These are phyloP conservation scores for Hyaena hyaena DNA, from an alignment of 2,113 vertebrate species.

Conservation along the genomic window DNA sequence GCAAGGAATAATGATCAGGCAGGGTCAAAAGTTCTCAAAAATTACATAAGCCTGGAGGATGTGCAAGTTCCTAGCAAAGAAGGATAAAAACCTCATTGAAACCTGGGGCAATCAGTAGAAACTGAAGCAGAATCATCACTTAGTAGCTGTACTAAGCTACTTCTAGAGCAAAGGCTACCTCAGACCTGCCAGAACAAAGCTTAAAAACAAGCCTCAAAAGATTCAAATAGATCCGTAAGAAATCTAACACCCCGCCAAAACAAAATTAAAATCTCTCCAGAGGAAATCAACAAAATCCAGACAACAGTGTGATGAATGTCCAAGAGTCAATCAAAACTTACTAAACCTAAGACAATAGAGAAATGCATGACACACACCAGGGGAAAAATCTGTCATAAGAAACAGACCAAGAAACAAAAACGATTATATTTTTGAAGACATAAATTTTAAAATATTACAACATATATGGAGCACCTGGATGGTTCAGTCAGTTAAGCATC, in stretches of 20 bases:
- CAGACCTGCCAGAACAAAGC: background rate
- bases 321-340: conserved; percentile 36
- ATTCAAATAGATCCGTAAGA: background rate
- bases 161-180: background rate
- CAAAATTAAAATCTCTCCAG: background rate
- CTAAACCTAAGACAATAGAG: background rate
- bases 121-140: background rate
- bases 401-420: background rate
- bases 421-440: background rate
- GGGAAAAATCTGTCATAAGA: background rate
- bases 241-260: conserved; percentile 25
- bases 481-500: too few species aligned
- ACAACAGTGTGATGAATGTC: background rate
- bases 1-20: background rate
- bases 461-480: too few species aligned
- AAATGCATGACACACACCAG: background rate
- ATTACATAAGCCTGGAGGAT: background rate
- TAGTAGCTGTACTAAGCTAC: background rate
- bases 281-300: conserved; percentile 46
- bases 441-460: conserved; percentile 37
- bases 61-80: background rate
- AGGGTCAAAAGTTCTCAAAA: background rate
- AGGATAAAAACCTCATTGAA: background rate
- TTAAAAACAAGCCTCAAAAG: background rate
- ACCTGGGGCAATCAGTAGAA: background rate